A percentile compares a stretch with the other conserved stretches of the same genome.
Conservation (phyloP, 2,113 vertebrate species). For the Poeciliopsis occidentalis region DNA sequence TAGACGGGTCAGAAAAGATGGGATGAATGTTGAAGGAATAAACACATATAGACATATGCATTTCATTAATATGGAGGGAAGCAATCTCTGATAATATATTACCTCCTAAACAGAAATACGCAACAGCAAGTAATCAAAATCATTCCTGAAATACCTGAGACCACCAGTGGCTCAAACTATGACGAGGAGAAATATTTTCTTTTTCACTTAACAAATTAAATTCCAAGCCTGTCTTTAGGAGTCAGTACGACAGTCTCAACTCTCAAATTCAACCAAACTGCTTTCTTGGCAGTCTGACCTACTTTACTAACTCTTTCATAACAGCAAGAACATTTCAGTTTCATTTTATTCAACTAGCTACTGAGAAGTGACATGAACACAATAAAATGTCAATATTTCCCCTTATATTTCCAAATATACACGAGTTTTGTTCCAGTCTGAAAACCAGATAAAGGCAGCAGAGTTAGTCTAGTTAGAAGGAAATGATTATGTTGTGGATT, state of each 20-base stretch:
- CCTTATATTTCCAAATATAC: neutral
- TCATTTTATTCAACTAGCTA: neutral
- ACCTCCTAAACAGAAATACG: too few species aligned
- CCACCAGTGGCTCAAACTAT: too few species aligned
- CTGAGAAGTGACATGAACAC: neutral
- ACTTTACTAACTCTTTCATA: neutral
- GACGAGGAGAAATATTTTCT: too few species aligned
- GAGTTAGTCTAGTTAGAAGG: constrained; percentile 5
- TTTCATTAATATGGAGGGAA: neutral
- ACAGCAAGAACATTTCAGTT: neutral
- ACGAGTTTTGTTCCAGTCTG: neutral
- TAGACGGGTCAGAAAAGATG: constrained; percentile 19
- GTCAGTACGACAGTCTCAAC: neutral
- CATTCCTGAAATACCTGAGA: neutral
- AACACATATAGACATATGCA: neutral
- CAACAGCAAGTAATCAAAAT: too few species aligned
- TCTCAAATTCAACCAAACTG: neutral
- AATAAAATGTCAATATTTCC: neutral
- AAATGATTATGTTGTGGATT: neutral
- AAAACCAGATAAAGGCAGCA: neutral
- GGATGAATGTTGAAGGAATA: neutral
- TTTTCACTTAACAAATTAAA: too few species aligned
- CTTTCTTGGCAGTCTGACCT: neutral
- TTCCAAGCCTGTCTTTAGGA: too few species aligned
- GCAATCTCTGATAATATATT: neutral